A percentile compares a stretch with the other conserved stretches of the same genome.
These are phyloP conservation scores for Melanophora roralis DNA, from an alignment of 2,888 invertebrate species.

Conservation along the genomic window DNA sequence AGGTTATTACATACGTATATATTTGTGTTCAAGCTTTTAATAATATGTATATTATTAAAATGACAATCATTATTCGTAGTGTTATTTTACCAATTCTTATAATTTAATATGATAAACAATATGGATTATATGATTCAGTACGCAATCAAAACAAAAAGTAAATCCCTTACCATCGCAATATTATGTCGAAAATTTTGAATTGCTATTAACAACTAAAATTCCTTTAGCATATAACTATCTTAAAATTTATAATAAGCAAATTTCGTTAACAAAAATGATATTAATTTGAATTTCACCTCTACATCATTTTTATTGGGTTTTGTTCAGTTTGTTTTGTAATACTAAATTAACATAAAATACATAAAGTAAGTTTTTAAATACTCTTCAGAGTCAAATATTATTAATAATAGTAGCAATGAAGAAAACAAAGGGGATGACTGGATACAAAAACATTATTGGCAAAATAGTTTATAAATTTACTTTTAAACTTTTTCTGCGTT, in stretches of 20 bases:
- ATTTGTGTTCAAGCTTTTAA: too few relatives aligned
- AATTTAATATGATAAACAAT: too few relatives aligned
- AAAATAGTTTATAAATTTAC: slow-evolving; percentile 15
- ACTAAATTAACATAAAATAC: slow-evolving; percentile 48
- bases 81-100: too few relatives aligned
- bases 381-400: slow-evolving; percentile 28
- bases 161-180: too few relatives aligned
- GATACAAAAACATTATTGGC: slow-evolving; percentile 17
- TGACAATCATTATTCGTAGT: too few relatives aligned
- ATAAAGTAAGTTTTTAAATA: slow-evolving; percentile 47
- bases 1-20: too few relatives aligned
- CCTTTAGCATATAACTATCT: neutral
- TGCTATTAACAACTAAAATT: too few relatives aligned
- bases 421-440: slow-evolving; percentile 37
- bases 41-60: too few relatives aligned
- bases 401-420: slow-evolving; percentile 4
- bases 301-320: slow-evolving; percentile 9
- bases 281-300: neutral
- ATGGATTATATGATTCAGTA: too few relatives aligned
- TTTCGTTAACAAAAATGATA: neutral
- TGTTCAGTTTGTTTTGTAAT: slow-evolving; percentile 37
- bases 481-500: neutral
- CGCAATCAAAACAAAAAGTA: too few relatives aligned
- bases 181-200: too few relatives aligned
- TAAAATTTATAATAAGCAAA: neutral